Evolutionary conservation across 2,113 vertebrate genomes (phyloP), one percentile per base, ranked within the genome.

Genomic region (Neoarius graeffei): DNA sequence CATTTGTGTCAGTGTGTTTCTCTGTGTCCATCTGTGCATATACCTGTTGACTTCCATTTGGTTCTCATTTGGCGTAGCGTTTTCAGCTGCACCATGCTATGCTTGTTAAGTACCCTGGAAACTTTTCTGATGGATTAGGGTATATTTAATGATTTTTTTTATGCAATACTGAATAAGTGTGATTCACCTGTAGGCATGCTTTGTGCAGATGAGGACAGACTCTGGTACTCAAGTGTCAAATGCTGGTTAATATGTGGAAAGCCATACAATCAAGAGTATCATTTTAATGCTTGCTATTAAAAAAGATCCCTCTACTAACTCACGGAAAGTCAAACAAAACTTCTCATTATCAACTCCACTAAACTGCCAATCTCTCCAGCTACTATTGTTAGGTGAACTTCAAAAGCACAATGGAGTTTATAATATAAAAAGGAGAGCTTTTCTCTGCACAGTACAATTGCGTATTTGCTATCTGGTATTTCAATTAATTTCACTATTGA

Each of bases 171-270:
- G 66, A 25, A 54, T 67, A 64, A n/a, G 69, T 30, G 54, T 82
- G 74, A 88, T 59, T 88, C 74, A 60, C 85, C 84, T 86, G 80
- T 87, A 81, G 81, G 81, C 27, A 81, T 88, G 87, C 30, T 88
- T 80, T 59, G 35, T 69, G 54, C 56, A 56, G 54, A 67, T 57
- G 50, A 64, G 57, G 23, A 30, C 6, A n/a, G 25, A 62, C 56
- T 57, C 48, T 66, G 81, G 85, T 67, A 67, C 74, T 86, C 35
- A 74, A 77, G 80, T 84, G 84, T 57, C 30, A 59, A 42, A 81
- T 10, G n/a, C 71, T 69, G 79, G 84, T 86, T 91, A 89, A 89
- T 91, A 62, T 82, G 82, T 76, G 74, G 60, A 88, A 89, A 89
- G 80, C 48, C 50, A 69, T 82, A 60, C 81, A 87, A 81, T 86